These are phyloP conservation scores for Ectemnius lituratus DNA, from an alignment of 2,888 invertebrate species.

Conservation along the genomic window DNA sequence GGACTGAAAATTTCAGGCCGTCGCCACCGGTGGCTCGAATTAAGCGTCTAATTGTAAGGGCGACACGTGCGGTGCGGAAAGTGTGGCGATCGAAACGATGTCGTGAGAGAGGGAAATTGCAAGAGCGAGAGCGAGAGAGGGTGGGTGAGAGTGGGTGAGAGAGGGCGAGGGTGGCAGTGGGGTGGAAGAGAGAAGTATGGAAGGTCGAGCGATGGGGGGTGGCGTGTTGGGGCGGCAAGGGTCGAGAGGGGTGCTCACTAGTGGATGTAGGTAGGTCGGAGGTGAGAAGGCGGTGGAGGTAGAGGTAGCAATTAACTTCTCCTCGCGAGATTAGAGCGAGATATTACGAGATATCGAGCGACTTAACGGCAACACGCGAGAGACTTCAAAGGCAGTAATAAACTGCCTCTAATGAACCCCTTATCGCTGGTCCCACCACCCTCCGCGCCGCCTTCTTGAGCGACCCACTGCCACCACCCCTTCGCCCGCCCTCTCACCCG, in stretches of 20 bases:
- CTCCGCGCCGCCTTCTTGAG: slow-evolving; percentile 52
- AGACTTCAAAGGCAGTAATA: slow-evolving; percentile 78
- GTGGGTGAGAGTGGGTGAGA: slow-evolving; percentile 37
- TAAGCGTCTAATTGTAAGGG: slow-evolving; percentile 70
- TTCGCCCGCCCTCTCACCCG: slow-evolving; percentile 16
- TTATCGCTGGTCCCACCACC: slow-evolving; percentile 72
- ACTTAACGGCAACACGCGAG: slow-evolving; percentile 78
- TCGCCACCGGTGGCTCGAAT: slow-evolving; percentile 50
- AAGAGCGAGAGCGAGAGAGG: slow-evolving; percentile 11
- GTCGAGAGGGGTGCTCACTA: slow-evolving; percentile 50
- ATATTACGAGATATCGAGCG: slow-evolving; percentile 78
- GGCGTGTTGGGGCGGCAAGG: slow-evolving; percentile 33
- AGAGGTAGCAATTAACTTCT: slow-evolving; percentile 76
- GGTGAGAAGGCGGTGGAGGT: slow-evolving; percentile 65
- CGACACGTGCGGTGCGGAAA: slow-evolving; percentile 61
- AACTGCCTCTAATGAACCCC: slow-evolving; percentile 78
- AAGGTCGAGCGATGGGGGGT: slow-evolving; percentile 39
- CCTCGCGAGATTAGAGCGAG: slow-evolving; percentile 77
- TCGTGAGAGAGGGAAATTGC: slow-evolving; percentile 26
- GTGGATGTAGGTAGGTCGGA: slow-evolving; percentile 55
- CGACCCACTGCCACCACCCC: slow-evolving; percentile 56
- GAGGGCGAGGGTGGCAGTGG: slow-evolving; percentile 34
- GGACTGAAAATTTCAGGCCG: slow-evolving; percentile 51
- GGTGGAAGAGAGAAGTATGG: slow-evolving; percentile 36
- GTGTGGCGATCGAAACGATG: slow-evolving; percentile 24